A percentile compares a stretch with the other conserved stretches of the same genome.
phyloP scores from a whole-genome alignment of 1,140 invertebrate genomes.

The Musca vetustissima region DNA sequence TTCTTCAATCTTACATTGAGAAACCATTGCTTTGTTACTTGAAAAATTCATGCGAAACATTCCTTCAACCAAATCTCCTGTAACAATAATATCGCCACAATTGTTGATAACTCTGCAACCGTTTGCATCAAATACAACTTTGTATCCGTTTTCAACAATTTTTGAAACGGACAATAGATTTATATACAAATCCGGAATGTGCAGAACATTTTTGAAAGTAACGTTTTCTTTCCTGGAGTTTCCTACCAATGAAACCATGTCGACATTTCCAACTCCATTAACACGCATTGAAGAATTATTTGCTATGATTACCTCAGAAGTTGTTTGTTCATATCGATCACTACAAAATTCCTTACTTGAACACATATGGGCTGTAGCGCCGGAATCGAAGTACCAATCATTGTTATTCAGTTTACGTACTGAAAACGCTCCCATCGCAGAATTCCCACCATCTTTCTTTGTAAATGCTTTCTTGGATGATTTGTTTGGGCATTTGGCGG shows the following conservation, averaged over 20 bases:
- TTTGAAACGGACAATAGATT: constrained; percentile 28
- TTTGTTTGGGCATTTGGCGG: too few relatives aligned
- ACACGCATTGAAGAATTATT: too few relatives aligned
- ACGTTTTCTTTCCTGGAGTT: background rate
- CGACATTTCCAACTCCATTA: background rate
- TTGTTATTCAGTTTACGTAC: too few relatives aligned
- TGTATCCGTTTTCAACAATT: background rate
- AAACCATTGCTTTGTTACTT: background rate
- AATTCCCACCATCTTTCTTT: too few relatives aligned
- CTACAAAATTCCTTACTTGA: too few relatives aligned
- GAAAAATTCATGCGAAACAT: constrained; percentile 7
- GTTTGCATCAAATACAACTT: background rate
- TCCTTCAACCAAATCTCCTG: background rate
- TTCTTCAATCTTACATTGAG: background rate
- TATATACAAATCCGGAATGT: constrained; percentile 12
- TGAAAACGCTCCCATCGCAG: too few relatives aligned
- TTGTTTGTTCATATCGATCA: too few relatives aligned
- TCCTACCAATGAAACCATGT: background rate
- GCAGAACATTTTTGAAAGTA: background rate
- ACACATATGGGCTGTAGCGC: too few relatives aligned
- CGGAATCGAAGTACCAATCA: too few relatives aligned
- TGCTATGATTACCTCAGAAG: too few relatives aligned
- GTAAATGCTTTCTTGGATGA: too few relatives aligned
- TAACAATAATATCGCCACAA: background rate
- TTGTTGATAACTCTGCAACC: constrained; percentile 4